Base-by-base conservation (phyloP, 2,888 invertebrate genomes). In the Agrochola litura region DNA sequence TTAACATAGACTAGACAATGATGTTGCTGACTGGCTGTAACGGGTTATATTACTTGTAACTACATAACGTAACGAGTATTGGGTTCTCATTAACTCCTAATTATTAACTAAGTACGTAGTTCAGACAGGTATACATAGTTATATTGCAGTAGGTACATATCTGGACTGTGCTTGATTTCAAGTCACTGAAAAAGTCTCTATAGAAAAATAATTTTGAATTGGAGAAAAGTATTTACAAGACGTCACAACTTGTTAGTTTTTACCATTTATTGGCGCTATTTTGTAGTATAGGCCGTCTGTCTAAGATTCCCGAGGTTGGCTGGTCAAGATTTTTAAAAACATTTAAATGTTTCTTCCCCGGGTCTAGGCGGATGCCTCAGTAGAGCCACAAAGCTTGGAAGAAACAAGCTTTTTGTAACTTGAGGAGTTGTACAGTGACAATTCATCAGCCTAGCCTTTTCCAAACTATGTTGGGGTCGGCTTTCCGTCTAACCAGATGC, bases 21-120 rank as follows among this genome's bases (percentile, higher is more conserved):
- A 19, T 70, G 30, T 60, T 37, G 30, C 43, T 43, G 37, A 43
- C 46, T 43, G n/a, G 9, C 43, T 74, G 41, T 52, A 30, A n/a
- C 6, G 22, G 19, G n/a, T 71, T 30, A 46, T 56, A 56, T 54
- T 56, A 61, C 30, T 52, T 25, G 2, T 25, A 19, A 71, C 54
- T 72, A 69, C 14, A 30, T 61, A 52, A 73, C 30, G 25, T 68
- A 68, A 73, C 68, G 30, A 61, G 43, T 41, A 19, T 74, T 43
- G 43, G n/a, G 43, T 30, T 30, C 43, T 46, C 75, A 63, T 63
- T 25, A 54, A 46, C 76, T n/a, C 1, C 19, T 75, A 73, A 25
- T 74, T 43, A 54, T 61, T 63, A 37, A 52, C 74, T 43, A 41
- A 66, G 41, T 43, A n/a, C 8, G 41, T 61, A 43, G 16, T 16